Base-by-base conservation (phyloP, 1,140 invertebrate genomes). In the Neelides sp. region DNA sequence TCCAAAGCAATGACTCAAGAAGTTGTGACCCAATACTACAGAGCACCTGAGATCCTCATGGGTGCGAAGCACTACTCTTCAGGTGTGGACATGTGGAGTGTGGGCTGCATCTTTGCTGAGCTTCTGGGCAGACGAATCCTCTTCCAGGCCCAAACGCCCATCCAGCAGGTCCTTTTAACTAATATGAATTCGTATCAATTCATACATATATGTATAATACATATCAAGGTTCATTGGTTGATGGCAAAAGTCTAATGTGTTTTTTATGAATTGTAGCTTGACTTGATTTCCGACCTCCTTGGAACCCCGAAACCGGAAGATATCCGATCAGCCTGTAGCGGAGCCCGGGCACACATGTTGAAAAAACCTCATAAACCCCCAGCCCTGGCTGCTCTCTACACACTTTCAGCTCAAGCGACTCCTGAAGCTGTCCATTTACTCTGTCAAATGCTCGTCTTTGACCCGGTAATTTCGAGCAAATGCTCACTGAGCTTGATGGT, bases 51-150 rank as follows among this genome's bases (percentile, higher is more conserved):
- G 74, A 85, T 99, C 59, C 73, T 99, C 20, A 93, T 98, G 80
- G 96, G 95, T 24, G 93, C 95, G 3, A 82, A 88, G 60, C 94
- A 98, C 69, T 98, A 98, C 70, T 91, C 91, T 20, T 85, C 84
- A 8, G 86, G 89, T 0, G 89, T 98, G 30, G 95, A 98, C 66
- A 88, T 98, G 13, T 98, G 94, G 95, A 92, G 89, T 36, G 92
- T 98, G 23, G 95, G 95, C n/a, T 98, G 95, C 68, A 98, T 98
- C 63, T 98, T 98, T 66, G 94, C 92, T 5, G 95, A 98, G 68
- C 76, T 98, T 19, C 75, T 98, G 1, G 86, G 90, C 36, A 72
- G 95, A 48, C 75, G 92, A 51, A 98, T 99, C 60, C 76, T 99
- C 22, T 99, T 99, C 72, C 93, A 98, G 71, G 91, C 90, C 20